Conservation (phyloP, 2,888 invertebrate species). For the Meteorus colon region DNA sequence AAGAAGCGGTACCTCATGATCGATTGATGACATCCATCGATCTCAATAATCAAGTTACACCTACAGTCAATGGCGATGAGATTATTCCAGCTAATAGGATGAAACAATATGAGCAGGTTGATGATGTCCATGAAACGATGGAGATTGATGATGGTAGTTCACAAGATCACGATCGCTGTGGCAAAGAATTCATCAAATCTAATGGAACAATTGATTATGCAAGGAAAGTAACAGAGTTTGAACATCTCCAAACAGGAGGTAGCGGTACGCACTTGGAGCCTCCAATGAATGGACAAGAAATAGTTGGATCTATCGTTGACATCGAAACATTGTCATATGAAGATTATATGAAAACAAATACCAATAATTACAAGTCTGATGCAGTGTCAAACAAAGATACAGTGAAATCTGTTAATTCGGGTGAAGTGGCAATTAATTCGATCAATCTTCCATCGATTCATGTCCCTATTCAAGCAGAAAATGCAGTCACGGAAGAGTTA, state of each 20-base stretch:
- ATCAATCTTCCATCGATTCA: neutral
- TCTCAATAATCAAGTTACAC: neutral
- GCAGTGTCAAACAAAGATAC: conserved; percentile 37
- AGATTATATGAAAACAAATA: conserved; percentile 63
- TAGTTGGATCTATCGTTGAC: conserved; percentile 54
- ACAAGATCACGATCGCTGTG: neutral
- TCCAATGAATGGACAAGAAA: conserved; percentile 56
- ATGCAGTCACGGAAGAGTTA: conserved; percentile 22
- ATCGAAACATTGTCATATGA: conserved; percentile 62
- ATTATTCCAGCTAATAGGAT: neutral
- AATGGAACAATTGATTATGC: conserved; percentile 56
- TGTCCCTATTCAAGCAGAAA: neutral
- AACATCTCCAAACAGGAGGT: conserved; percentile 35
- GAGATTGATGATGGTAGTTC: conserved; percentile 17
- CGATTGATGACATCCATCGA: conserved; percentile 8
- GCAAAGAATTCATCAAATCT: conserved; percentile 49
- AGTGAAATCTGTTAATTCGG: neutral
- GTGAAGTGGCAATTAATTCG: neutral
- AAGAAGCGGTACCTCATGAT: conserved; percentile 43
- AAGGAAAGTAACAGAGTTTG: conserved; percentile 44
- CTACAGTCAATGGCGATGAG: neutral
- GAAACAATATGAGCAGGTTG: neutral
- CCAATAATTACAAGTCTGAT: conserved; percentile 31
- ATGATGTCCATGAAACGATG: neutral
- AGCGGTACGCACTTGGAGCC: conserved; percentile 38